Evolutionary conservation across 2,797 vertebrate species (phyloP), one percentile per base, ranked within the genome.

Genomic region (Orestias chungarensis): DNA sequence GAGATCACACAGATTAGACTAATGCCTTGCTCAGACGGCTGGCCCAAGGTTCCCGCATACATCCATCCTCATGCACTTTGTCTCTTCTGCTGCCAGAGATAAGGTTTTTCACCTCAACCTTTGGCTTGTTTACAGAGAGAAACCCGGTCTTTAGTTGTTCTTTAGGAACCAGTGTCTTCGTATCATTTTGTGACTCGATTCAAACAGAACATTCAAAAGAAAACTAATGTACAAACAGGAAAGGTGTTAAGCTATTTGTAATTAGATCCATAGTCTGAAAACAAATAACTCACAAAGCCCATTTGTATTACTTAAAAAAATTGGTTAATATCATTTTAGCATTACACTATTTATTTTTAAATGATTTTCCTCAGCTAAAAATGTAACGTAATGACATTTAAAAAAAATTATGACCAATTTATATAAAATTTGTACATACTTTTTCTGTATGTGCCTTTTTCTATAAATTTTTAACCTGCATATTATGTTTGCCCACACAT

Each of bases 1-100:
- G 79, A 89, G 87, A 91, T 91, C 79, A 74, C 44, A 54, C 80
- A 87, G 90, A 92, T 91, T 88, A 90, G 69, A 70, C 71, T 31
- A 76, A 85, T 71, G 75, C 76, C 73, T 61, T 0, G 71, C 71
- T 85, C 76, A 67, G 87, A 78, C 38, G 29, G 69, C 81, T 14
- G 65, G 78, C 76, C 59, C 44, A 20, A 70, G 80, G 75, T 55
- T 69, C 80, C 84, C 78, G 79, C 85, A 76, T 87, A 67, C 59
- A 85, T 89, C 78, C 80, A 78, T 88, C 77, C 78, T 81, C 76
- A 81, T 82, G 81, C 70, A 17, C 43, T 75, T 75, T 31, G 59
- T 76, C 47, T 44, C 73, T 47, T 84, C 76, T 55, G 74, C 80
- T 64, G 68, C 68, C 73, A 68, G 25, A 5, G 76, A 73, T 87